Percentiles rank a stretch among this genome's conserved stretches.
These are phyloP conservation scores for Remorina albescens DNA, from an alignment of 2,797 vertebrate genomes.

Conservation along the genomic window DNA sequence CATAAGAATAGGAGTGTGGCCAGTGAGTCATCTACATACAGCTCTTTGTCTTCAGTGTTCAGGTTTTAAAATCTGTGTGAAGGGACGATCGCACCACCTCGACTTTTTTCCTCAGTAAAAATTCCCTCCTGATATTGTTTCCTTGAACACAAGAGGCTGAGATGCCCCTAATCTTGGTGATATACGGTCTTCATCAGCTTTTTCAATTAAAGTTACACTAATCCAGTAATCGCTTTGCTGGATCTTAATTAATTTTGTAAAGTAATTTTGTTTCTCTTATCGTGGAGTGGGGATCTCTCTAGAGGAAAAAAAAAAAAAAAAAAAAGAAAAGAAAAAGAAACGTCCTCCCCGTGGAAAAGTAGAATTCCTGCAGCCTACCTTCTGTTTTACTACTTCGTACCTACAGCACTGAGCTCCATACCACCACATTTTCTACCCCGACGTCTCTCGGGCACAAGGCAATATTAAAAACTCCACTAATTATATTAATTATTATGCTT, in stretches of 20 bases:
- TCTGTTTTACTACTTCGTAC: slow-evolving; percentile 20
- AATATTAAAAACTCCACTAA: slow-evolving; percentile 9
- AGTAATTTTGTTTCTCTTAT: slow-evolving; percentile 77
- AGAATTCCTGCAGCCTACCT: slow-evolving; percentile 46
- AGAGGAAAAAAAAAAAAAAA: slow-evolving; percentile 52
- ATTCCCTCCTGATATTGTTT: slow-evolving; percentile 47
- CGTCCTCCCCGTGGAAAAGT: slow-evolving; percentile 53
- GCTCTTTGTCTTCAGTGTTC: no score
- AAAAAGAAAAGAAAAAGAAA: slow-evolving; percentile 20
- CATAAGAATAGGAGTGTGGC: slow-evolving; percentile 28
- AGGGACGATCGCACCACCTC: background rate
- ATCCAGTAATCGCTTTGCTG: slow-evolving; percentile 77
- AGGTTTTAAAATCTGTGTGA: no score
- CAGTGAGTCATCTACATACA: slow-evolving; percentile 31
- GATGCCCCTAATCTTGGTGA: slow-evolving; percentile 63
- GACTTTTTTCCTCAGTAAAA: slow-evolving; percentile 44
- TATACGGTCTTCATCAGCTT: slow-evolving; percentile 67
- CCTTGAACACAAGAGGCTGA: slow-evolving; percentile 52
- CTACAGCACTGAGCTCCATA: background rate
- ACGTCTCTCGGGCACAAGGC: background rate
- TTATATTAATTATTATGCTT: slow-evolving; percentile 21
- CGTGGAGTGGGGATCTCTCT: slow-evolving; percentile 64
- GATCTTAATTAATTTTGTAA: slow-evolving; percentile 84
- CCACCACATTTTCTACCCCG: background rate
- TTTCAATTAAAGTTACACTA: slow-evolving; percentile 77